Conservation (phyloP, 2,797 vertebrate species). For the Muscicapa comitata region DNA sequence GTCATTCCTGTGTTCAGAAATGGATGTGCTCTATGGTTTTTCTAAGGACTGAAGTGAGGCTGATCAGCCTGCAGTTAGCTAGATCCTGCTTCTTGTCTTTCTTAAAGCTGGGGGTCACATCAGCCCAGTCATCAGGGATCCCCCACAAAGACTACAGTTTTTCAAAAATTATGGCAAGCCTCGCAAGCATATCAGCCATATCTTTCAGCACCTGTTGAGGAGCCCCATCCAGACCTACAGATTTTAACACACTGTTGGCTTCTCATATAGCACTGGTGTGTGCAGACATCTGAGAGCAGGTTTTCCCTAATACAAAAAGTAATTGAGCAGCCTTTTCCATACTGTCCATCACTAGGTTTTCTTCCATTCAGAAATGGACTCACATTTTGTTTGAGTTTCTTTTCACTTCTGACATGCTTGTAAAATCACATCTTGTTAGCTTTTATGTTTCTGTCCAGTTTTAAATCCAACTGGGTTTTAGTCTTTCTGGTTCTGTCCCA, state of each 20-base stretch:
- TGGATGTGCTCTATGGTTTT: neutral
- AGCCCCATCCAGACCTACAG: neutral
- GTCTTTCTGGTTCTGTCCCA: conserved; percentile 16
- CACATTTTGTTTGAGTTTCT: neutral
- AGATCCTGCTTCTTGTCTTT: neutral
- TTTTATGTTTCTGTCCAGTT: neutral
- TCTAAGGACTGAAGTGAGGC: neutral
- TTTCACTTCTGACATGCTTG: neutral
- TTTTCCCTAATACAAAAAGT: neutral
- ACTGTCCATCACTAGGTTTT: neutral
- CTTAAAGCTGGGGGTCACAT: neutral
- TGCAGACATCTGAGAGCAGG: neutral
- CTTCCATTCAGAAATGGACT: neutral
- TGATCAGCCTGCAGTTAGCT: neutral
- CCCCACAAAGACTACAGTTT: neutral
- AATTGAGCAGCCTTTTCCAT: neutral
- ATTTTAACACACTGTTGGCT: neutral
- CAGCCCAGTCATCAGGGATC: neutral
- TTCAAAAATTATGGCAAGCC: neutral
- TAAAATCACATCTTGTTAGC: neutral
- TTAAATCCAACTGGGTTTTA: conserved; percentile 1
- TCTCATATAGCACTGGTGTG: neutral
- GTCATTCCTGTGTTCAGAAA: neutral
- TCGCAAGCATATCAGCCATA: neutral
- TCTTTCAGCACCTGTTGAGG: neutral